Evolutionary conservation across 2,797 vertebrate species (phyloP).

Genomic region (Perodicticus potto): DNA sequence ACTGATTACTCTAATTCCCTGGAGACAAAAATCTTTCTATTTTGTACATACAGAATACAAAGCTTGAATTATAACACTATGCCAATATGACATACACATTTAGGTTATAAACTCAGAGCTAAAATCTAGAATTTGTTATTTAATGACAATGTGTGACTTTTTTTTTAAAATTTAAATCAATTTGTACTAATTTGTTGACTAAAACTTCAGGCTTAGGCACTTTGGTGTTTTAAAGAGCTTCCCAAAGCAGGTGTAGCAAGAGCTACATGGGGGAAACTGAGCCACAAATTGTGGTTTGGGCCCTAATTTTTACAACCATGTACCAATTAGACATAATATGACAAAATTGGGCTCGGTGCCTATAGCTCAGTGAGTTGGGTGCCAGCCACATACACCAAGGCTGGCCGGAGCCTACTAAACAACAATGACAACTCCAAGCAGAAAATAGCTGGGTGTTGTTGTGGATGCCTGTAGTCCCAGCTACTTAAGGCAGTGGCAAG

Average conservation of each 20-base stretch:
- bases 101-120: not conserved
- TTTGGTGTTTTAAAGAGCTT: slow-evolving; percentile 42
- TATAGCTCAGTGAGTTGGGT: too few species aligned
- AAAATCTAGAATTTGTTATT: not conserved
- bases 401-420: too few species aligned
- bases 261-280: not conserved
- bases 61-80: not conserved
- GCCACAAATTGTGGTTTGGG: not conserved
- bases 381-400: too few species aligned
- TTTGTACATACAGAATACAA: not conserved
- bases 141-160: not conserved
- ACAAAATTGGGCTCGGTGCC: not conserved
- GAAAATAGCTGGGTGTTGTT: too few species aligned
- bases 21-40: not conserved
- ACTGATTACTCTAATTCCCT: not conserved
- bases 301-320: not conserved
- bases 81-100: not conserved
- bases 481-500: too few species aligned
- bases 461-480: too few species aligned
- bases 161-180: not conserved
- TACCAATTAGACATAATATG: not conserved
- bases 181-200: slow-evolving; percentile 1
- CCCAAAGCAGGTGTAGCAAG: not conserved
- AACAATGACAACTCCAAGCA: too few species aligned
- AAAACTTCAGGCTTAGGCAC: not conserved